Percentiles rank a stretch among this genome's conserved stretches.
Conservation (phyloP, 2,888 invertebrate genomes). For the Idaea aversata region DNA sequence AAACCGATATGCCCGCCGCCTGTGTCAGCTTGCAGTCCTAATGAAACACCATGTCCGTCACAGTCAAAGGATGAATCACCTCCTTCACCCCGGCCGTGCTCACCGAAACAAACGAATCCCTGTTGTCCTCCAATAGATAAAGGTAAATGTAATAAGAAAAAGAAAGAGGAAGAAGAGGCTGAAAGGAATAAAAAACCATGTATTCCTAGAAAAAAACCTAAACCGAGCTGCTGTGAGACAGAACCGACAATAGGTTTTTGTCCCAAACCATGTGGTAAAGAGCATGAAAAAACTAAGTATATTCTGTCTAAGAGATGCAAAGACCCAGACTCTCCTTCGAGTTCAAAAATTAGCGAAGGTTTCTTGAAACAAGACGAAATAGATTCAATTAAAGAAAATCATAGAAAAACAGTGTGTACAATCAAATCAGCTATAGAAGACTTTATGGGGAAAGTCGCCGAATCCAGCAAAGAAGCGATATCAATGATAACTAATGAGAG, state of each 20-base stretch:
- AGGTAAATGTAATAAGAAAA: slow-evolving; percentile 7
- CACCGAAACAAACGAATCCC: background rate
- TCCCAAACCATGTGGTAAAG: background rate
- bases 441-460: slow-evolving; percentile 43
- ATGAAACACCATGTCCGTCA: slow-evolving; percentile 6
- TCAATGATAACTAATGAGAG: slow-evolving; percentile 41
- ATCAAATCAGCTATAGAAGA: slow-evolving; percentile 49
- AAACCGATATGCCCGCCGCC: slow-evolving; percentile 11
- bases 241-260: slow-evolving; percentile 14
- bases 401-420: slow-evolving; percentile 39
- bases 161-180: background rate
- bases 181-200: slow-evolving; percentile 10
- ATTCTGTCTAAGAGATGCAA: slow-evolving; percentile 13
- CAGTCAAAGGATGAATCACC: background rate
- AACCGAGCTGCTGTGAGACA: slow-evolving; percentile 2
- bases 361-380: background rate
- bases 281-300: background rate
- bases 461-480: slow-evolving; percentile 46
- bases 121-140: background rate
- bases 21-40: slow-evolving; percentile 1
- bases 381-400: slow-evolving; percentile 26
- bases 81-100: background rate
- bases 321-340: slow-evolving; percentile 6
- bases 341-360: background rate
- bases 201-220: slow-evolving; percentile 9